Percentiles rank a stretch among this genome's conserved stretches.
These are phyloP conservation scores for Cremastinae sp. DNA, from an alignment of 2,888 invertebrate genomes.

Conservation along the genomic window DNA sequence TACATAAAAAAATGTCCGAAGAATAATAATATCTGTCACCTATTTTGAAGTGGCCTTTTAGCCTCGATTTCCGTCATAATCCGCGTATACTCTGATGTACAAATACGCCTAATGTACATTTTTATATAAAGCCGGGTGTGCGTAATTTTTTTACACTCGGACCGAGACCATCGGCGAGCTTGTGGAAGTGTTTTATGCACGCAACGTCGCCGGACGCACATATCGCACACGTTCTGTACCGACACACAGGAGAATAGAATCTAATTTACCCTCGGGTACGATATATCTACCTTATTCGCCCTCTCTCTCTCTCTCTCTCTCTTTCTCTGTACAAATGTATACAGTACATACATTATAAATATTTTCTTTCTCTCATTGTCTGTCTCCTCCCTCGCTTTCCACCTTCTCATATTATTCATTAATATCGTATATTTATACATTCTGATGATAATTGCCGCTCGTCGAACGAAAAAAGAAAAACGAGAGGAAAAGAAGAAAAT, in stretches of 20 bases:
- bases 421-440: conserved; percentile 54
- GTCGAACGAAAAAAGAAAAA: conserved; percentile 14
- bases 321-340: too few species aligned
- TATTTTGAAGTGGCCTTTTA: too few species aligned
- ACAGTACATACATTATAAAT: too few species aligned
- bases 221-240: conserved; percentile 48
- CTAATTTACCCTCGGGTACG: conserved; percentile 59
- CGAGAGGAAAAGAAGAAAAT: conserved; percentile 24
- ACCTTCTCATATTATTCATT: conserved; percentile 50
- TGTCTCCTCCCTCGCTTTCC: conserved; percentile 9
- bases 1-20: too few species aligned
- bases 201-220: conserved; percentile 60
- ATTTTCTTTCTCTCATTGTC: too few species aligned
- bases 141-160: conserved; percentile 41
- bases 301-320: too few species aligned
- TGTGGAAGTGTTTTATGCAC: conserved; percentile 40
- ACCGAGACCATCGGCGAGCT: conserved; percentile 37
- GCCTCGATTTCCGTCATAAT: too few species aligned
- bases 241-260: conserved; percentile 59
- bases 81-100: too few species aligned
- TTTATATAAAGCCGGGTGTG: conserved; percentile 11
- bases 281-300: too few species aligned
- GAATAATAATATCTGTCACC: too few species aligned
- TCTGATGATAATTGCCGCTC: conserved; percentile 57
- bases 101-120: conserved; percentile 2